phyloP scores from a whole-genome alignment of 2,888 invertebrate species.

The Deilephila elpenor region DNA sequence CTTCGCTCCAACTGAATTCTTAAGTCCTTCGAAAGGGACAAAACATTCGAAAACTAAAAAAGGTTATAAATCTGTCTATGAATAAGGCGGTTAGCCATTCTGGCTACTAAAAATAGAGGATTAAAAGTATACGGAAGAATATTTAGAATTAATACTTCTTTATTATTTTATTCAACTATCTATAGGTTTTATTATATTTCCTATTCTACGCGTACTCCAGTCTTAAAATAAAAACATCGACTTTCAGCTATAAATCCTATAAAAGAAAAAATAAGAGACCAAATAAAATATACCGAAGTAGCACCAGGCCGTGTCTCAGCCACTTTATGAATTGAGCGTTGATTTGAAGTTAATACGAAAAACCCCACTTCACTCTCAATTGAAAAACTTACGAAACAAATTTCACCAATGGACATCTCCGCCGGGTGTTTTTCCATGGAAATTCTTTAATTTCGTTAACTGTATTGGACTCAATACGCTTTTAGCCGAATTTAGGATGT shows the following conservation, averaged over 20 bases:
- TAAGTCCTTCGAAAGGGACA: too few species aligned
- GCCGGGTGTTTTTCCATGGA: constrained; percentile 8
- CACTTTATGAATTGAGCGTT: constrained; percentile 36
- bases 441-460: constrained; percentile 24
- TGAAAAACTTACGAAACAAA: constrained; percentile 29
- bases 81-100: too few species aligned
- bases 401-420: constrained; percentile 9
- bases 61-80: too few species aligned
- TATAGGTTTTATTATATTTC: too few species aligned
- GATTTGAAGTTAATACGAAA: constrained; percentile 35
- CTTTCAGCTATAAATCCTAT: not conserved
- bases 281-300: constrained; percentile 12
- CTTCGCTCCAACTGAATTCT: too few species aligned
- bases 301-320: constrained; percentile 8
- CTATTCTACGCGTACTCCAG: too few species aligned
- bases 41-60: too few species aligned
- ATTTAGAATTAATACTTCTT: too few species aligned
- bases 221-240: too few species aligned
- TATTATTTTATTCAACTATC: too few species aligned
- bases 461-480: constrained; percentile 20
- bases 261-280: not conserved
- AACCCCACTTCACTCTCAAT: constrained; percentile 30
- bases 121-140: too few species aligned
- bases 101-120: too few species aligned
- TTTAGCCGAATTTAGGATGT: not conserved